Evolutionary conservation across 1,140 invertebrate genomes (phyloP).

Genomic region (Drosophila lowei): DNA sequence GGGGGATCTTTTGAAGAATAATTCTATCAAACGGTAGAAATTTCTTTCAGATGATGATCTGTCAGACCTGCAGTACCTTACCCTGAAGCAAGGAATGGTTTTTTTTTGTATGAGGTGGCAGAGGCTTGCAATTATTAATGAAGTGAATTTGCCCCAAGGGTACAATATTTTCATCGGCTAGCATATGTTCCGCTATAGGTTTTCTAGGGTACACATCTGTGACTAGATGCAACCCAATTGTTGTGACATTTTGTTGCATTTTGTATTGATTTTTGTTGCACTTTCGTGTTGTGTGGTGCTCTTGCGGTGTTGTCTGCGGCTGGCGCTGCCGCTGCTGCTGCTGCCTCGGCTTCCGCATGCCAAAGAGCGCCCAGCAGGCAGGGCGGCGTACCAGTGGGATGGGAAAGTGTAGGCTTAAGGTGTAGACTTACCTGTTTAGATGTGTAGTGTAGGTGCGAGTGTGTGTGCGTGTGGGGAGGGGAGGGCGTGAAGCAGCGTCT

Average conservation of each 20-base stretch:
- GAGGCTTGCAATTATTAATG: no score
- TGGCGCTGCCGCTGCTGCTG: neutral
- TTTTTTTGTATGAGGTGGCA: no score
- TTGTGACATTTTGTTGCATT: neutral
- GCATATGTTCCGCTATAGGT: no score
- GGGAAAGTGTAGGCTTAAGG: no score
- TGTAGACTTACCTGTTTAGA: neutral
- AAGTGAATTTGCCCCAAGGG: no score
- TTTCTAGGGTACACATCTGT: no score
- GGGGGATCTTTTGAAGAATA: no score
- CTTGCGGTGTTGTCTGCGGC: neutral
- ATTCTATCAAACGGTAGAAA: no score
- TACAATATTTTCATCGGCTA: neutral
- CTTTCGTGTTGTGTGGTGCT: neutral
- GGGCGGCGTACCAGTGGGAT: no score
- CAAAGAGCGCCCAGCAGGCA: neutral
- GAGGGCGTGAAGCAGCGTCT: constrained; percentile 28
- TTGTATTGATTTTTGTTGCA: constrained; percentile 5
- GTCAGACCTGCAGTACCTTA: no score
- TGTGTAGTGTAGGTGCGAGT: neutral
- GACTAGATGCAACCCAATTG: neutral
- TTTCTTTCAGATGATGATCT: no score
- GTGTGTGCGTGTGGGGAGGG: constrained; percentile 3
- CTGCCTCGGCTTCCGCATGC: constrained; percentile 34
- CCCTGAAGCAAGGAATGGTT: no score